phyloP scores from a whole-genome alignment of 1,140 invertebrate species.

The Drosophila sturtevanti region DNA sequence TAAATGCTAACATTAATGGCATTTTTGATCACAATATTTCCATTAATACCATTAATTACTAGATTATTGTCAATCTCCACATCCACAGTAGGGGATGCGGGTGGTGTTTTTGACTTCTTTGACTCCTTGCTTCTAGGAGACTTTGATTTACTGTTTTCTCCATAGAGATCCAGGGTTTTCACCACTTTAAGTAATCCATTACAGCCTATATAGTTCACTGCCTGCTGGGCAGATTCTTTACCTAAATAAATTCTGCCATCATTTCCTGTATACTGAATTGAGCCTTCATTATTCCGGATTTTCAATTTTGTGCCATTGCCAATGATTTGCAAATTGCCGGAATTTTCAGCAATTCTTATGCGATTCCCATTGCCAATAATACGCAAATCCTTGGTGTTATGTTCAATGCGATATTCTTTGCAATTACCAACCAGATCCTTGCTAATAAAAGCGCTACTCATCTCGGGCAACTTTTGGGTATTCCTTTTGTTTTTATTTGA shows the following conservation, averaged over 20 bases:
- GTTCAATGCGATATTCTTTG: conserved; percentile 78
- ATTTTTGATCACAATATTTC: conserved; percentile 78
- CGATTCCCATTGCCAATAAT: conserved; percentile 78
- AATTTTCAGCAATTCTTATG: conserved; percentile 63
- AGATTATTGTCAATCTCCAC: conserved; percentile 62
- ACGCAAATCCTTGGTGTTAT: conserved; percentile 61
- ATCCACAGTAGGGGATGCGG: neutral
- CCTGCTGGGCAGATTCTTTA: conserved; percentile 60
- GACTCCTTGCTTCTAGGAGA: conserved; percentile 19
- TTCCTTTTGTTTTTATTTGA: conserved; percentile 9
- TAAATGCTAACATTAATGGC: conserved; percentile 74
- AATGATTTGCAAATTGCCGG: conserved; percentile 64
- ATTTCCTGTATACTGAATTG: conserved; percentile 72
- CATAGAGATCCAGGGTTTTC: conserved; percentile 55
- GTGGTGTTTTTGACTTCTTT: conserved; percentile 5
- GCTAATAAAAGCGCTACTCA: conserved; percentile 32
- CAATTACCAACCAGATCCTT: conserved; percentile 74
- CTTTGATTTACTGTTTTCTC: conserved; percentile 26
- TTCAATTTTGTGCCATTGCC: conserved; percentile 71
- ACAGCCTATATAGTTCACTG: conserved; percentile 74
- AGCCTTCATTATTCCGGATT: conserved; percentile 63
- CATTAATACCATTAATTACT: conserved; percentile 46
- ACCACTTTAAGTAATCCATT: conserved; percentile 76
- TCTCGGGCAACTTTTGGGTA: conserved; percentile 15
- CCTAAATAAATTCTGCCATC: conserved; percentile 77